phyloP scores from a whole-genome alignment of 1,140 invertebrate species.

The Chlorops oryzae region DNA sequence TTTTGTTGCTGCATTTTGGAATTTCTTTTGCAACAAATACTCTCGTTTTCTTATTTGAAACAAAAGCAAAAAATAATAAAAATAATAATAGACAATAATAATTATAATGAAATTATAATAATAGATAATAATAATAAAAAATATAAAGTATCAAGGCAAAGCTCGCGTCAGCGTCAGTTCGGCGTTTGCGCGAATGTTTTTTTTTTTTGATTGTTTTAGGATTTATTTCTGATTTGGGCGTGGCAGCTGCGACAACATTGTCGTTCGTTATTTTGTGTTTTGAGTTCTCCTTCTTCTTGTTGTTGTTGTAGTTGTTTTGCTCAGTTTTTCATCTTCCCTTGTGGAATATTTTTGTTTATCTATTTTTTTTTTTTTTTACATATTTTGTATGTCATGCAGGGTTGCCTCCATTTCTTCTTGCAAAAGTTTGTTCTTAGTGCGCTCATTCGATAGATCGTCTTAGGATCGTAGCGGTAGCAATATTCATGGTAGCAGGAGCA shows the following conservation, averaged over 20 bases:
- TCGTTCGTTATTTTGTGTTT: too few relatives aligned
- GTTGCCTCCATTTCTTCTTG: constrained; percentile 98
- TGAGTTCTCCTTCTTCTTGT: constrained; percentile 3
- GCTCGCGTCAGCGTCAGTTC: too few relatives aligned
- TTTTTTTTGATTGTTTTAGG: too few relatives aligned
- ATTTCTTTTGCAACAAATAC: background rate
- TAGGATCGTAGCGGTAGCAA: constrained; percentile 30
- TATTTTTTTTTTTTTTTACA: constrained; percentile 65
- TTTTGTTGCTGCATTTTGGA: background rate
- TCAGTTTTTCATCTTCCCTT: background rate
- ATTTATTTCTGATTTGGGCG: too few relatives aligned
- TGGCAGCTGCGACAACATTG: too few relatives aligned
- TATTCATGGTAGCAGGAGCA: constrained; percentile 24
- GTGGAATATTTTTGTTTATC: constrained; percentile 34
- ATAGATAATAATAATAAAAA: too few relatives aligned
- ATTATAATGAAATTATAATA: too few relatives aligned
- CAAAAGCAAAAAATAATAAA: too few relatives aligned
- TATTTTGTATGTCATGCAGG: constrained; percentile 98
- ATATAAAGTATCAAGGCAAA: too few relatives aligned
- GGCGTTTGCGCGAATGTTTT: too few relatives aligned
- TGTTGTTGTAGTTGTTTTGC: constrained; percentile 7
- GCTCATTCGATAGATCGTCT: constrained; percentile 94
- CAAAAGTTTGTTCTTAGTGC: constrained; percentile 93
- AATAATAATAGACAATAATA: too few relatives aligned
- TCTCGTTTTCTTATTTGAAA: too few relatives aligned